phyloP scores from a whole-genome alignment of 2,113 vertebrate species.

The Aspiorhynchus laticeps region DNA sequence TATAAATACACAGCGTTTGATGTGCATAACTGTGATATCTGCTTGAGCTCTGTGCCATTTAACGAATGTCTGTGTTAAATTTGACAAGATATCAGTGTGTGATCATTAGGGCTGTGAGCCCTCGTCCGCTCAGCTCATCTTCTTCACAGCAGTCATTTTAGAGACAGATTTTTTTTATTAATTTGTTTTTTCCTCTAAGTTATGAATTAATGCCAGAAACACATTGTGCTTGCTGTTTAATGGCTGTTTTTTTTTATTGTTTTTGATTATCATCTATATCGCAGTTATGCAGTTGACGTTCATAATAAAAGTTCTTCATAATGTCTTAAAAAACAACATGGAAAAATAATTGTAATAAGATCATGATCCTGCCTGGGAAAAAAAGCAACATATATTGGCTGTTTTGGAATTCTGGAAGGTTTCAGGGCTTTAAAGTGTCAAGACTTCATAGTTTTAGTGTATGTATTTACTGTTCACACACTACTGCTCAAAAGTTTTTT shows the following conservation, averaged over 20 bases:
- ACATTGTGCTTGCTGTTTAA: no score
- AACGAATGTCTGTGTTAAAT: background rate
- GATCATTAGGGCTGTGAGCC: constrained; percentile 22
- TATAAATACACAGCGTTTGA: background rate
- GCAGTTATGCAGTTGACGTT: no score
- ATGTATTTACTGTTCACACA: background rate
- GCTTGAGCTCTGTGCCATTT: background rate
- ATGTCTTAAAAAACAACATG: no score
- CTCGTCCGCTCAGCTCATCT: constrained; percentile 4
- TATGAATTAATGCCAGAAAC: background rate
- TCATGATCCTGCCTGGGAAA: no score
- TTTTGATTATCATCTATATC: background rate
- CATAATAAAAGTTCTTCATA: no score
- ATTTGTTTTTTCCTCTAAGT: background rate
- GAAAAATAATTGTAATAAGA: no score
- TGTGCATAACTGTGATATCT: background rate
- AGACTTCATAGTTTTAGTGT: background rate
- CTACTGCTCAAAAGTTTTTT: background rate
- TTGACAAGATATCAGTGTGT: constrained; percentile 26
- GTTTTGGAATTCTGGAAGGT: background rate
- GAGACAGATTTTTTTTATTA: background rate
- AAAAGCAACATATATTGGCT: background rate
- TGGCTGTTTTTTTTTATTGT: background rate
- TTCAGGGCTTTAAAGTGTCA: background rate
- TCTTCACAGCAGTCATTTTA: background rate